These are phyloP conservation scores for Thelaira solivaga DNA, from an alignment of 2,888 invertebrate genomes.

Conservation along the genomic window DNA sequence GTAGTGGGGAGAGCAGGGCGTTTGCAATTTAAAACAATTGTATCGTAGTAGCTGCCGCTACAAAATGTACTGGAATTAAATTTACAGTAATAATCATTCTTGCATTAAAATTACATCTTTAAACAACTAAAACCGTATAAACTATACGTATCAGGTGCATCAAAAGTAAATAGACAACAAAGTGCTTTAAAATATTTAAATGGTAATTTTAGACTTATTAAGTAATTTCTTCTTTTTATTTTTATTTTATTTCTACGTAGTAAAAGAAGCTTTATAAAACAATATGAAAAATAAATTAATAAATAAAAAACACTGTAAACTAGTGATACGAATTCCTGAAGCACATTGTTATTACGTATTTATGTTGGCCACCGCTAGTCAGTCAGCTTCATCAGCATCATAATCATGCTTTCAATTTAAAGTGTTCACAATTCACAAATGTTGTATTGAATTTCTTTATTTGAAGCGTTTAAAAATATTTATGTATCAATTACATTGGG, in stretches of 20 bases:
- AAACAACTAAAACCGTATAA: neutral
- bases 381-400: neutral
- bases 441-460: conserved; percentile 17
- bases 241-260: conserved; percentile 1
- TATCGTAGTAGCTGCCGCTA: conserved; percentile 13
- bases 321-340: no score
- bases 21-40: conserved; percentile 27
- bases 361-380: neutral
- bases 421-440: conserved; percentile 12
- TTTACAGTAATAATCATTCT: conserved; percentile 54
- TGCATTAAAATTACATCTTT: conserved; percentile 52
- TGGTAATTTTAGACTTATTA: conserved; percentile 58
- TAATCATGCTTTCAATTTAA: neutral
- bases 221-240: conserved; percentile 41
- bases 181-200: conserved; percentile 20
- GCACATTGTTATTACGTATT: neutral
- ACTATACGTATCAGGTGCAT: conserved; percentile 33
- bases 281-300: no score
- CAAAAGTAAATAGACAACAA: conserved; percentile 35
- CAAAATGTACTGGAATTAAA: conserved; percentile 10
- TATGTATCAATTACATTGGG: conserved; percentile 26
- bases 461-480: conserved; percentile 6
- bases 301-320: conserved; percentile 19
- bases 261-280: conserved; percentile 28
- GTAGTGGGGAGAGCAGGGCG: no score